Base-by-base conservation (phyloP, 2,888 invertebrate genomes). In the Volucella inanis region DNA sequence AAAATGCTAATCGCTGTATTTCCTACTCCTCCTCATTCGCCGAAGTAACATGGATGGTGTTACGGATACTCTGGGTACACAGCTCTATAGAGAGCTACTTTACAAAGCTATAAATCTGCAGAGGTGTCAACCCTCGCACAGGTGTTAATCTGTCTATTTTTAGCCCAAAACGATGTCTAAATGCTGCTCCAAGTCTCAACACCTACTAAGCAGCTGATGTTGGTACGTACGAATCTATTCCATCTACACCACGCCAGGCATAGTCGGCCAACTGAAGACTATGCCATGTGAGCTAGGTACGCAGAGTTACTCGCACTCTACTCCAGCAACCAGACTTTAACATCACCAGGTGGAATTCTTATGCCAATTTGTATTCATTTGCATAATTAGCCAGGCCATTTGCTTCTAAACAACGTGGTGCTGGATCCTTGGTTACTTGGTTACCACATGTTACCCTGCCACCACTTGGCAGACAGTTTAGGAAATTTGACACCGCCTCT, bases 81-180 rank as follows among this genome's bases (percentile, higher is more conserved):
- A 31, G 6, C 31, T 6, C 4, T 31, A 31, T 31, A 62, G 10
- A 9, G 31, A 31, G 31, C 31, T 31, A 31, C 31, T 31, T 31
- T 31, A 31, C 31, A 43, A 62, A 61, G 3, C 67, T 14, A 70
- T 76, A 76, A 76, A 81, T 81, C 52, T 59, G 71, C 57, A 65
- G 52, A 77, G 78, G 67, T 72, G 67, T 68, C 82, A 78, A 67
- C 78, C 78, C 72, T 67, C 72, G 55, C 54, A 50, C 82, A 83
- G 82, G 82, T 83, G 82, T 78, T 83, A 78, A 83, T 83, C 67
- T 67, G 22, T 72, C 67, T 83, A 78, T 67, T 83, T 83, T 61
- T 78, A 83, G 50, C 18, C 14, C 45, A 31, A 6, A 65, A 43
- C 72, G 55, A 49, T 55, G 49, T 67, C 65, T 49, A 77, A 74